These are phyloP conservation scores for Notodonta dromedarius DNA, from an alignment of 2,888 invertebrate species.

Conservation along the genomic window DNA sequence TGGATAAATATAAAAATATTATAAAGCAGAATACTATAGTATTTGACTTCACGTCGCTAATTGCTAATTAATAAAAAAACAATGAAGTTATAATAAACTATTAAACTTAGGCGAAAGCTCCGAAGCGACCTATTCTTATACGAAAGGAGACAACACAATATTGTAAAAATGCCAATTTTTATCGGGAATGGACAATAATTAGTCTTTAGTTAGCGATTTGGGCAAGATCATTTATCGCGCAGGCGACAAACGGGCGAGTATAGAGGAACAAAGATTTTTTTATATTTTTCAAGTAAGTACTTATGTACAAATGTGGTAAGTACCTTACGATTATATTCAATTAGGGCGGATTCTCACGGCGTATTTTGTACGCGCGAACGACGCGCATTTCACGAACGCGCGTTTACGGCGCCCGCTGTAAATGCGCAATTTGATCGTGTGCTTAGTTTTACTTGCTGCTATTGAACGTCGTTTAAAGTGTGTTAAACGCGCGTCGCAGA, in stretches of 20 bases:
- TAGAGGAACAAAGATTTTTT: background rate
- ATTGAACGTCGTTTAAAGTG: too few species aligned
- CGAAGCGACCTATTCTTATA: conserved; percentile 1
- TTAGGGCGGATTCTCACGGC: too few species aligned
- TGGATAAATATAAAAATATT: conserved; percentile 34
- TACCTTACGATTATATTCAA: too few species aligned
- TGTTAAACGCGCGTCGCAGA: too few species aligned
- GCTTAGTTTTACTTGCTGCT: too few species aligned
- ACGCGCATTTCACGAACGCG: too few species aligned
- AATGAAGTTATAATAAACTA: conserved; percentile 21
- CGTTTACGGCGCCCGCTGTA: too few species aligned
- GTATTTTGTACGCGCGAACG: too few species aligned
- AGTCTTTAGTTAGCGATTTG: conserved; percentile 9
- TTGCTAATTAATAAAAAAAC: conserved; percentile 57
- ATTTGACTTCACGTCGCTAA: conserved; percentile 67
- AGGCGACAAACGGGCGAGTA: background rate
- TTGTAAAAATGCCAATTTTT: conserved; percentile 6
- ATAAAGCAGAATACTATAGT: conserved; percentile 49
- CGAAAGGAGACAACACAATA: conserved; percentile 3
- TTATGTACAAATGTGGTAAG: too few species aligned
- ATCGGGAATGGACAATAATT: conserved; percentile 10
- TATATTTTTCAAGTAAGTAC: background rate
- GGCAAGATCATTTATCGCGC: conserved; percentile 2
- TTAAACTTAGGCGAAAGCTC: conserved; percentile 9
- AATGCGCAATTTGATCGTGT: too few species aligned